Percentiles rank a stretch among this genome's conserved stretches.
Conservation (phyloP, 2,888 invertebrate genomes). For the Melanostoma scalare region DNA sequence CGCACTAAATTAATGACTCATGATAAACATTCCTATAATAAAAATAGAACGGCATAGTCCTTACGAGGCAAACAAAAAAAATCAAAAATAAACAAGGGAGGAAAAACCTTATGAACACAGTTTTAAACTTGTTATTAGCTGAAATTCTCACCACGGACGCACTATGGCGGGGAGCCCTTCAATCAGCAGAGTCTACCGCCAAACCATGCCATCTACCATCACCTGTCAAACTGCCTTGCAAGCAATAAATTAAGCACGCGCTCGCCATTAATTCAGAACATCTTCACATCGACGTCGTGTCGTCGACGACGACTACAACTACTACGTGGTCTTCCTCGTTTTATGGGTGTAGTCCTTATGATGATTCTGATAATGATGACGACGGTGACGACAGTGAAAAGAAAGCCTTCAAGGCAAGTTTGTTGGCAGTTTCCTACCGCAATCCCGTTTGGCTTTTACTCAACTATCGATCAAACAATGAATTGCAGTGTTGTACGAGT, state of each 20-base stretch:
- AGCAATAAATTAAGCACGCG: constrained; percentile 70
- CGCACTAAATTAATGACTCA: too few relatives aligned
- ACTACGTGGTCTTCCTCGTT: not conserved
- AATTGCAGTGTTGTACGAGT: constrained; percentile 34
- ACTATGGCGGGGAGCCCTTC: constrained; percentile 20
- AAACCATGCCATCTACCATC: constrained; percentile 11
- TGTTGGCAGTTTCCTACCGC: not conserved
- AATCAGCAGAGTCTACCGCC: not conserved
- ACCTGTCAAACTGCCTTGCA: constrained; percentile 64
- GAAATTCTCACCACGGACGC: not conserved
- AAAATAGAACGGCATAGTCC: too few relatives aligned
- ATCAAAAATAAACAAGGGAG: too few relatives aligned
- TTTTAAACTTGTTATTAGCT: constrained; percentile 55
- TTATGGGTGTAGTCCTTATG: constrained; percentile 32
- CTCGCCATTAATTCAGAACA: constrained; percentile 67
- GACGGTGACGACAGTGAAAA: constrained; percentile 12
- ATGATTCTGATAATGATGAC: constrained; percentile 29
- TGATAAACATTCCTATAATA: too few relatives aligned
- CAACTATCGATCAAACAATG: constrained; percentile 72
- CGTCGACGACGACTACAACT: not conserved
- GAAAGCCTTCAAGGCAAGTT: constrained; percentile 40
- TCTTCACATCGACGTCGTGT: constrained; percentile 53
- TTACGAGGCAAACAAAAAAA: too few relatives aligned
- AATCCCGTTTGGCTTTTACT: constrained; percentile 43
- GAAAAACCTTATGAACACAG: not conserved